Percentiles rank a stretch among this genome's conserved stretches.
phyloP scores from a whole-genome alignment of 2,888 invertebrate genomes.

The Acronicta psi region DNA sequence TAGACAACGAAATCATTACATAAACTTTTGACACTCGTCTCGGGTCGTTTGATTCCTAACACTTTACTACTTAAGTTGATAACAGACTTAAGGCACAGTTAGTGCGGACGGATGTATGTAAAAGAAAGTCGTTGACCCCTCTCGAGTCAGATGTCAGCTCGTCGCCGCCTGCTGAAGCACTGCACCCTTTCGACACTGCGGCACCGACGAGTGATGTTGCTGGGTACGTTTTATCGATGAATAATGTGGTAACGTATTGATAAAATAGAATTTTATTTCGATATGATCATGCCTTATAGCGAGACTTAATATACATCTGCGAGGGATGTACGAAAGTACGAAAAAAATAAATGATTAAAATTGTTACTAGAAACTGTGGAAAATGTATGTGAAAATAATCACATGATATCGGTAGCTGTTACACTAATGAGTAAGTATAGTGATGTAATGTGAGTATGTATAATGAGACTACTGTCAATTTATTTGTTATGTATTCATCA shows the following conservation, averaged over 20 bases:
- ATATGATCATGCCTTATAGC: conserved; percentile 4
- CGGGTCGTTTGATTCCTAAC: conserved; percentile 38
- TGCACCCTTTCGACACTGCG: conserved; percentile 87
- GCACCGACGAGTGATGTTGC: conserved; percentile 73
- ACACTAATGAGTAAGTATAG: too few species aligned
- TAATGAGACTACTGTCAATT: too few species aligned
- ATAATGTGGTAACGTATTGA: conserved; percentile 34
- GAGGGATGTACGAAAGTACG: conserved; percentile 11
- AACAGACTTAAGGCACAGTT: conserved; percentile 56
- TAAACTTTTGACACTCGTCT: conserved; percentile 35
- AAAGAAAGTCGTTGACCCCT: conserved; percentile 76
- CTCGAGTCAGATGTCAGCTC: conserved; percentile 82
- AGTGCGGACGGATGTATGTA: conserved; percentile 64
- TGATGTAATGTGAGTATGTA: too few species aligned
- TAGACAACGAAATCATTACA: conserved; percentile 16
- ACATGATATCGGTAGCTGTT: too few species aligned
- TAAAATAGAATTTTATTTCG: conserved; percentile 33
- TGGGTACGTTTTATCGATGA: conserved; percentile 55
- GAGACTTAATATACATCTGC: conserved; percentile 26
- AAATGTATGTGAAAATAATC: too few species aligned
- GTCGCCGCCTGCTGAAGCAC: conserved; percentile 76
- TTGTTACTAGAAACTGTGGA: too few species aligned
- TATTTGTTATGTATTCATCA: too few species aligned
- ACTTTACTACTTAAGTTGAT: conserved; percentile 53
- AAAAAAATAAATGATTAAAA: too few species aligned